A percentile compares a stretch with the other conserved stretches of the same genome.
Conservation (phyloP, 2,888 invertebrate genomes). For the Liposcelis brunnea region DNA sequence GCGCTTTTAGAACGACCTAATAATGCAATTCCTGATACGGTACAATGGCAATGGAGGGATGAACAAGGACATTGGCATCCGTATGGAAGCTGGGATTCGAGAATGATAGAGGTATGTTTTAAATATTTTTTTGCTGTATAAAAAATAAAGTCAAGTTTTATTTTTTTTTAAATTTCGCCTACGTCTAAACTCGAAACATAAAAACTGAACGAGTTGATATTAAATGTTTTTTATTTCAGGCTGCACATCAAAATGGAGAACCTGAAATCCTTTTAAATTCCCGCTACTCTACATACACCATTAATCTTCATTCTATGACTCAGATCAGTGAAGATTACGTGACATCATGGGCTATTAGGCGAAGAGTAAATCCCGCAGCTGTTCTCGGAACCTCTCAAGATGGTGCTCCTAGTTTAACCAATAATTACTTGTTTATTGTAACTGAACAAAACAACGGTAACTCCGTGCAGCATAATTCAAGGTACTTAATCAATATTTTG, state of each 20-base stretch:
- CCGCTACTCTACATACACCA: slow-evolving; percentile 83
- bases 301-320: slow-evolving; percentile 94
- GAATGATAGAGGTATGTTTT: slow-evolving; percentile 85
- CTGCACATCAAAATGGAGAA: slow-evolving; percentile 83
- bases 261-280: slow-evolving; percentile 89
- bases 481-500: slow-evolving; percentile 15
- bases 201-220: not conserved
- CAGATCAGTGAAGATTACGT: slow-evolving; percentile 98
- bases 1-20: slow-evolving; percentile 57
- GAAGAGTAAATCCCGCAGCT: slow-evolving; percentile 48
- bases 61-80: slow-evolving; percentile 82
- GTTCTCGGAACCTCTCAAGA: slow-evolving; percentile 12
- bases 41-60: slow-evolving; percentile 96
- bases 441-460: not conserved
- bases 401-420: slow-evolving; percentile 1
- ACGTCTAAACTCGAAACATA: not conserved
- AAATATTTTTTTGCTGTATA: slow-evolving; percentile 5
- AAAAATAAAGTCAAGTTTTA: not conserved
- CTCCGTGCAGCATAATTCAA: slow-evolving; percentile 1
- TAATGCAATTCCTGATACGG: slow-evolving; percentile 40
- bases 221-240: slow-evolving; percentile 24
- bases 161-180: not conserved
- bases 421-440: no score
- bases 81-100: slow-evolving; percentile 82
- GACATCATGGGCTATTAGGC: slow-evolving; percentile 79